These are phyloP conservation scores for Mus pahari DNA, from an alignment of 2,113 vertebrate genomes.

Conservation along the genomic window DNA sequence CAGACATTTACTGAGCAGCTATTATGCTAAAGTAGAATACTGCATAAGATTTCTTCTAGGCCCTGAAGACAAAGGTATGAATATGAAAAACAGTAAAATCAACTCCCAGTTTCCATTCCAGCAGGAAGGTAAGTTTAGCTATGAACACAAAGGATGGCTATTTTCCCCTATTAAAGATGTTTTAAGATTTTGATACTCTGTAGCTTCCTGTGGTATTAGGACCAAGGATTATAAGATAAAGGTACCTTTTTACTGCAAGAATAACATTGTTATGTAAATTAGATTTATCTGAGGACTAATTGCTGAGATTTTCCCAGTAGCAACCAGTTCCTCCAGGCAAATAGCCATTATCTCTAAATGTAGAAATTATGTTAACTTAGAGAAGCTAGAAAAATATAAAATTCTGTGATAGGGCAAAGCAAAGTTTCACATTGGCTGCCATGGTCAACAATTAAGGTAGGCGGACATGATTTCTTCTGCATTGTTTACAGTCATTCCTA, in stretches of 20 bases:
- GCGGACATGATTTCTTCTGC: slow-evolving; percentile 1
- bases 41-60: neutral
- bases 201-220: slow-evolving; percentile 37
- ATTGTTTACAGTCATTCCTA: slow-evolving; percentile 57
- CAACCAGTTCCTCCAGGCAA: slow-evolving; percentile 61
- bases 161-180: neutral
- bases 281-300: slow-evolving; percentile 58
- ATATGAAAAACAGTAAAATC: slow-evolving; percentile 49
- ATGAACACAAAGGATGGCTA: slow-evolving; percentile 46
- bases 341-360: slow-evolving; percentile 49
- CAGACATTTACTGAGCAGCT: slow-evolving; percentile 11
- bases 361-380: slow-evolving; percentile 55
- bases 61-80: slow-evolving; percentile 26
- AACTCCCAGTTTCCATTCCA: slow-evolving; percentile 27
- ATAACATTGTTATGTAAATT: slow-evolving; percentile 52
- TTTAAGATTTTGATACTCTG: slow-evolving; percentile 21
- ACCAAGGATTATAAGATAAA: slow-evolving; percentile 5
- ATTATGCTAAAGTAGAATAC: neutral
- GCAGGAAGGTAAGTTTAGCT: slow-evolving; percentile 44
- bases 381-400: slow-evolving; percentile 50
- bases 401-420: slow-evolving; percentile 45
- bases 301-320: slow-evolving; percentile 44
- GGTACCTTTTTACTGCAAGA: slow-evolving; percentile 48
- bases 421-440: slow-evolving; percentile 33
- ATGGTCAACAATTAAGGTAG: slow-evolving; percentile 46